Evolutionary conservation across 2,797 vertebrate genomes (phyloP), one percentile per base, ranked within the genome.

Genomic region (Botia almorhae): DNA sequence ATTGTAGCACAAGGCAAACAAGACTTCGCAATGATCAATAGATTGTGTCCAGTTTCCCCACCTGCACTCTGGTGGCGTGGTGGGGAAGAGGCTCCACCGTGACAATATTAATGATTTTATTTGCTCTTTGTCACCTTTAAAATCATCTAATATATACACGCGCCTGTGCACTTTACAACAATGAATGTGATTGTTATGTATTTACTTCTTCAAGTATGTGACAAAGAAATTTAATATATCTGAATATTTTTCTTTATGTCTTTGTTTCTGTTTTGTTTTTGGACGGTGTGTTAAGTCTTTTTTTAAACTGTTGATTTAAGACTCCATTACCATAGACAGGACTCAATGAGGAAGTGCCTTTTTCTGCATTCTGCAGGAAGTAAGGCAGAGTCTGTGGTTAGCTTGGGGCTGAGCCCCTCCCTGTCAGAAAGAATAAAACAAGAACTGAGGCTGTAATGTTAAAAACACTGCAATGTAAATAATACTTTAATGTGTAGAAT

Each of bases 361-460:
- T 58, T 63, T 58, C n/a, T 56, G 16, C 23, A 64, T 50, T 58
- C 7, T 48, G 85, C 81, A 89, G 87, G 90, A 91, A 89, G 81
- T 78, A 87, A 86, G 80, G 84, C 64, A 11, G 21, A 48, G 21
- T 19, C 36, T 60, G 78, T 61, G 71, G 56, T 36, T 1, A 17
- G 11, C 46, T 73, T 70, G 12, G 39, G 23, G 8, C 39, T 61
- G 1, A 79, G 26, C 10, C 4, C 48, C 60, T 72, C 69, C 29
- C 46, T 71, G 16, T 19, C 5, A n/a, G 26, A 51, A 36, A 36
- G 33, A 71, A 1, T 4, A 29, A 74, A 58, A 56, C 43, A 29
- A 33, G 13, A 64, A 21, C n/a, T 2, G 1, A 63, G 58, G 26
- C 6, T 68, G 0, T 19, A 1, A 43, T 13, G 3, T 29, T 19